phyloP scores from a whole-genome alignment of 1,140 invertebrate genomes.

The Sipha flava region DNA sequence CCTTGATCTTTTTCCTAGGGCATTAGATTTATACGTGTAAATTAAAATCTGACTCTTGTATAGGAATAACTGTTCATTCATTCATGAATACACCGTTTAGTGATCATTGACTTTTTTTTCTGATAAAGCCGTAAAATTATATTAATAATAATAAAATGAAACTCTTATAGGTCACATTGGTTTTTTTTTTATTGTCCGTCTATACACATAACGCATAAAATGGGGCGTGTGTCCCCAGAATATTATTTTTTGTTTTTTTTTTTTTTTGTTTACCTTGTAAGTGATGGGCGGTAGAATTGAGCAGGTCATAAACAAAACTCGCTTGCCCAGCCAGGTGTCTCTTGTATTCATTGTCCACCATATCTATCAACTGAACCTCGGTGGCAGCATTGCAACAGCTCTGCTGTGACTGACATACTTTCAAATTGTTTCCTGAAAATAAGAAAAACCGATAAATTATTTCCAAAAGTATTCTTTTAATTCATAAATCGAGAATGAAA shows the following conservation, averaged over 20 bases:
- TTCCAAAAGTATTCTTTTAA: neutral
- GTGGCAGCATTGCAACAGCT: constrained; percentile 33
- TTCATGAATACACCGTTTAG: neutral
- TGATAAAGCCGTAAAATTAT: neutral
- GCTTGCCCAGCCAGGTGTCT: constrained; percentile 52
- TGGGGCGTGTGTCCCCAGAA: neutral
- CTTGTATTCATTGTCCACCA: constrained; percentile 51
- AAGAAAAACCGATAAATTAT: constrained; percentile 4
- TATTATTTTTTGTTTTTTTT: neutral
- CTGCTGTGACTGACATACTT: constrained; percentile 33
- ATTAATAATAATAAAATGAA: neutral
- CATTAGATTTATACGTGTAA: too few relatives aligned
- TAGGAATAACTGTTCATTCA: neutral
- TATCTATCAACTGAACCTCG: constrained; percentile 45
- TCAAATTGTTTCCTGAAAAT: constrained; percentile 33
- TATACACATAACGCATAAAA: neutral
- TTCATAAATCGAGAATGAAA: neutral
- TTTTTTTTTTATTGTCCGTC: neutral
- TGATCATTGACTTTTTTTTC: neutral
- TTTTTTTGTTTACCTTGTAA: constrained; percentile 50
- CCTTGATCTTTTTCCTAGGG: too few relatives aligned
- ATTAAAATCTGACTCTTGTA: neutral
- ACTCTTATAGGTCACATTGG: neutral
- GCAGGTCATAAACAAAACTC: constrained; percentile 53
- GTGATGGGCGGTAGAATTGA: constrained; percentile 53